phyloP scores from a whole-genome alignment of 1,140 invertebrate species.

The Trissolcus basalis region DNA sequence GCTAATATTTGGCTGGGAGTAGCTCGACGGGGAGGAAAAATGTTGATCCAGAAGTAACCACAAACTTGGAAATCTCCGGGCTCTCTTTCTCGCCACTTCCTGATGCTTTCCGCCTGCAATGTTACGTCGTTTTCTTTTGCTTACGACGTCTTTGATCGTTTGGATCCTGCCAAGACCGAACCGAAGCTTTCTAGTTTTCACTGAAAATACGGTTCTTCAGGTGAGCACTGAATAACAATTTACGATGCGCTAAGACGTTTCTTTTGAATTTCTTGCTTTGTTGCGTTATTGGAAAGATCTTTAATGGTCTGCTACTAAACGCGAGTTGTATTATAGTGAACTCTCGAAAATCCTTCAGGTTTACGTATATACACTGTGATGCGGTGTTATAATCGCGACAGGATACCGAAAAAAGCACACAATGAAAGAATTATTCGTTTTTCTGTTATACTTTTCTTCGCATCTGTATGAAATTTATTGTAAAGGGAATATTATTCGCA shows the following conservation, averaged over 20 bases:
- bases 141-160: constrained; percentile 49
- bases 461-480: no score
- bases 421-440: no score
- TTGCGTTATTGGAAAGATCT: constrained; percentile 29
- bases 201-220: constrained; percentile 64
- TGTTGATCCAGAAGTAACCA: constrained; percentile 46
- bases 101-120: constrained; percentile 44
- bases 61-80: constrained; percentile 41
- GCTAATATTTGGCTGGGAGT: constrained; percentile 58
- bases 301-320: constrained; percentile 35
- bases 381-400: no score
- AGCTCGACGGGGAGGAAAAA: constrained; percentile 36
- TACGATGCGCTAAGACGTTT: constrained; percentile 34
- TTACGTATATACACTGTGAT: no score
- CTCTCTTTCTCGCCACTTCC: constrained; percentile 32
- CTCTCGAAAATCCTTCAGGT: constrained; percentile 3
- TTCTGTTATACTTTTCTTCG: no score
- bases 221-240: constrained; percentile 56
- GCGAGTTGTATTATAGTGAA: constrained; percentile 4
- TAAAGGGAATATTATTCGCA: no score
- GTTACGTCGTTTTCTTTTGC: constrained; percentile 54
- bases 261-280: constrained; percentile 25
- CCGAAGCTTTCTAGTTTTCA: constrained; percentile 57
- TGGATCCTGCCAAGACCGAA: constrained; percentile 30
- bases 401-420: no score